phyloP scores from a whole-genome alignment of 2,888 invertebrate genomes.

The Piscicola geometra region DNA sequence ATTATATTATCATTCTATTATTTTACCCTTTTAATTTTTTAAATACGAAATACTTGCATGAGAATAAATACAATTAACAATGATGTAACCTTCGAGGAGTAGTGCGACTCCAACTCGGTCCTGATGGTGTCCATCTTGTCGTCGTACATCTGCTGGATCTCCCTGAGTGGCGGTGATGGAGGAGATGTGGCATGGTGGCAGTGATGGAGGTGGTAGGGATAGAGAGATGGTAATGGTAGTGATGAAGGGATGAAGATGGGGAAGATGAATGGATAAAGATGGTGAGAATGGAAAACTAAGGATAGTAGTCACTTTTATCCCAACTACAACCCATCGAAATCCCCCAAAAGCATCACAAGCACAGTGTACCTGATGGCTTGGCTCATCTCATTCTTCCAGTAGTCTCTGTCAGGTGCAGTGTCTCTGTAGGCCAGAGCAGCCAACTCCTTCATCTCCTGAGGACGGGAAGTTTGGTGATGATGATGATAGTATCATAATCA shows the following conservation, averaged over 20 bases:
- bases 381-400: slow-evolving; percentile 60
- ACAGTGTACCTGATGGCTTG: slow-evolving; percentile 56
- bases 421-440: slow-evolving; percentile 58
- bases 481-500: no score
- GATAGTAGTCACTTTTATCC: no score
- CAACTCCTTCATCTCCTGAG: slow-evolving; percentile 58
- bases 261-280: no score
- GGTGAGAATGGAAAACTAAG: no score
- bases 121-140: slow-evolving; percentile 56
- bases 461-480: neutral
- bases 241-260: no score
- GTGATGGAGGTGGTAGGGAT: no score
- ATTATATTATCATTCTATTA: no score
- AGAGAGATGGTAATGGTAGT: no score
- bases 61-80: no score
- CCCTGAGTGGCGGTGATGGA: slow-evolving; percentile 46
- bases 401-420: slow-evolving; percentile 59
- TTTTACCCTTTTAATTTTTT: no score
- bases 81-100: slow-evolving; percentile 57
- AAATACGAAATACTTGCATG: no score
- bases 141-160: slow-evolving; percentile 60
- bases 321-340: slow-evolving; percentile 47
- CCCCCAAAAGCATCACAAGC: neutral
- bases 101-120: slow-evolving; percentile 59
- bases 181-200: no score